phyloP scores from a whole-genome alignment of 2,888 invertebrate genomes.

The Ochropacha duplaris region DNA sequence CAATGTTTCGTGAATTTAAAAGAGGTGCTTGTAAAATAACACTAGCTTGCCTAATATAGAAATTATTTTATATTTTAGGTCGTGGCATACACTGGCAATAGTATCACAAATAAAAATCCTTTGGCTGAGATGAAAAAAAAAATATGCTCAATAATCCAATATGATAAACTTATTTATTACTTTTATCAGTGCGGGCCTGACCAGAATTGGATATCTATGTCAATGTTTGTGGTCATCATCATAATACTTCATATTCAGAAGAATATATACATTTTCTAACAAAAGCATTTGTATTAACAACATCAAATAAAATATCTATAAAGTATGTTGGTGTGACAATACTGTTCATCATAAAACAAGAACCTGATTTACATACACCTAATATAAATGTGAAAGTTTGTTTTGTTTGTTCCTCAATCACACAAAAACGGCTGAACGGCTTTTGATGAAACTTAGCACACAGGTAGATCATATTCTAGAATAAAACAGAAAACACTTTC shows the following conservation, averaged over 20 bases:
- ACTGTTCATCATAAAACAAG: too few relatives aligned
- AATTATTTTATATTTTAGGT: background rate
- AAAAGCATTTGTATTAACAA: background rate
- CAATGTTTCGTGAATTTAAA: constrained; percentile 1
- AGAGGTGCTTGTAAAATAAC: constrained; percentile 3
- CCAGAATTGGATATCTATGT: background rate
- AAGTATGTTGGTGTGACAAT: background rate
- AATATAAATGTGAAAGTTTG: too few relatives aligned
- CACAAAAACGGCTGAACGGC: too few relatives aligned
- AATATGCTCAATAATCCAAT: too few relatives aligned
- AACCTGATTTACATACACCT: too few relatives aligned
- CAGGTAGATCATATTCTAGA: too few relatives aligned
- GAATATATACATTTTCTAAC: background rate
- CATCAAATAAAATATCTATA: background rate
- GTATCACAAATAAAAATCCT: background rate
- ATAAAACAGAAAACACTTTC: too few relatives aligned
- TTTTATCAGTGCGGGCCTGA: background rate
- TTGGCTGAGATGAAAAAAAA: too few relatives aligned
- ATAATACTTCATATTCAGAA: background rate
- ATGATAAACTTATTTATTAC: background rate
- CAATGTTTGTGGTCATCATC: background rate
- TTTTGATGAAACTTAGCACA: too few relatives aligned
- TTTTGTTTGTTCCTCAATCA: too few relatives aligned
- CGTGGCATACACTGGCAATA: background rate
- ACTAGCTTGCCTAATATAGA: constrained; percentile 4